Evolutionary conservation across 2,113 vertebrate genomes (phyloP), one percentile per base, ranked within the genome.

Genomic region (Merops nubicus): DNA sequence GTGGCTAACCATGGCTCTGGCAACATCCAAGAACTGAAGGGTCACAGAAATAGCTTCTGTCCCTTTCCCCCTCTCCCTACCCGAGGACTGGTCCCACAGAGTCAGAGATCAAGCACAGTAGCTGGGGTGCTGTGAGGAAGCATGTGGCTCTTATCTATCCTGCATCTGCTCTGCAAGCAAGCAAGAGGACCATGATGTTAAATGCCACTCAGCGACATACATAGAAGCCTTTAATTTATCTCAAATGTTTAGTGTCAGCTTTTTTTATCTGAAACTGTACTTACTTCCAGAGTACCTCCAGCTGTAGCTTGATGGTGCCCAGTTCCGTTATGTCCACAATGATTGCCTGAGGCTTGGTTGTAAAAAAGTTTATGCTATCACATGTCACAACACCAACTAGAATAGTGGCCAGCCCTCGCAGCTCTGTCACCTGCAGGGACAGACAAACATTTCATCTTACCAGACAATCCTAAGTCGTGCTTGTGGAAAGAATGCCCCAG

Each of bases 271-370:
- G 42, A 5, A 78, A 63, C 69, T 69, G 50, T 47, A 98, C 98
- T 98, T 97, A 99, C 99, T 98, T 99, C 99, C 99, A 99, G 84
- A 98, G 97, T 50, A 99, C 99, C 88, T 99, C 99, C 96, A 99
- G 98, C 95, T 99, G 98, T 36, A 99, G 98, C 86, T 99, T 99
- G 97, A 99, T 99, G 92, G 99, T 99, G 56, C 99, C 99, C 96
- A 99, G 98, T 86, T 99, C 99, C 0, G 99, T 99, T 91, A 99
- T 98, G 95, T 99, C 99, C 97, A 99, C 99, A 77, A 99, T 64
- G 90, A 99, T 98, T 77, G 98, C 97, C 96, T 99, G 99, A 1
- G 99, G 99, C 88, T 98, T 97, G 11, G 98, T 98, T n/a, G 96
- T 98, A 65, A 99, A 99, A 98, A 99, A 99, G 96, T 98, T 98